Base-by-base conservation (phyloP, 2,113 vertebrate species). In the Sinocyclocheilus rhinocerous region DNA sequence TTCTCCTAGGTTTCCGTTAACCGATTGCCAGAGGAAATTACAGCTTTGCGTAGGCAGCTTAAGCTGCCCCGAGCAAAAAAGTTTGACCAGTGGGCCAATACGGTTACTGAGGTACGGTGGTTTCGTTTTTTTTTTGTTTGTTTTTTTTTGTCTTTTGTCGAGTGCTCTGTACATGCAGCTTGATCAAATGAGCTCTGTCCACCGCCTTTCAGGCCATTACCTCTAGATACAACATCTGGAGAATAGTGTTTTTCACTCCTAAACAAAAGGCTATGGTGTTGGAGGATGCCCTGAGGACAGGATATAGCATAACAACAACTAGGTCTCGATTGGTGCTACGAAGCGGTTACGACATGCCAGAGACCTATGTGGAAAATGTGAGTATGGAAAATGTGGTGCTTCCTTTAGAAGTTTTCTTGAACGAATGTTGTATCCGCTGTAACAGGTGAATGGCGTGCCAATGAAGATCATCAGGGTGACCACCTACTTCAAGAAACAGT, bases 401-500 rank as follows among this genome's bases (percentile, higher is more conserved):
- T 0, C 12, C 3, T 48, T 11, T 1, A 36, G 26, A 8, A 3
- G 22, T 69, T 20, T 9, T 16, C 1, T 22, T 50, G 4, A 6
- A 7, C 20, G 63, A 61, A 69, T 4, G 29, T 26, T 82, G 4
- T 0, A 3, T 0, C 8, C 57, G 13, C 20, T 73, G 4, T n/a
- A 16, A 42, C 82, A 97, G 96, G 93, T 94, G 80, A 92, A 87
- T 86, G 94, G 94, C 18, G 63, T 96, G 36, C 91, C 91, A 1
- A 96, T 97, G 93, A 92, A 93, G 57, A 50, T 95, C 3, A 86
- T 97, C n/a, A 95, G 89, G 84, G 95, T 95, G 4, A 96, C 92
- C 6, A 88, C 50, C 0, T 95, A 95, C 91, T 95, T 95, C 87
- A 96, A 92, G 59, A 75, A 91, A 22, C 24, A 0, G 0, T 92